Evolutionary conservation across 2,888 invertebrate species (phyloP), one percentile per base, ranked within the genome.

Genomic region (Leucophenga maculata): DNA sequence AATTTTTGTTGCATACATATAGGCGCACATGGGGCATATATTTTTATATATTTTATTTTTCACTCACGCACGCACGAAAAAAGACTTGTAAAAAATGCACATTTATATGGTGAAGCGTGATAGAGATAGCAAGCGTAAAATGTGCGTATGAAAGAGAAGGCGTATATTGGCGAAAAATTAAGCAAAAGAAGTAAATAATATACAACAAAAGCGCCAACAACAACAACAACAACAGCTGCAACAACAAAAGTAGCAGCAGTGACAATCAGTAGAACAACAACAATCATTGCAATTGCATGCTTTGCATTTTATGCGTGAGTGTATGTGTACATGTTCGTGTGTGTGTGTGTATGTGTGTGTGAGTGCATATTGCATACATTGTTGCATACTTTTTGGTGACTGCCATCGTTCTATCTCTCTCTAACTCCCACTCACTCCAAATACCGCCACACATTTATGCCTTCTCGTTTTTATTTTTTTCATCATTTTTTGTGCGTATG

Each of bases 51-150:
- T 85, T 84, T 84, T 84, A 84, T 84, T 84, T 84, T 84, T 84
- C 84, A 84, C 80, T 84, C 84, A 82, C 85, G 83, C 84, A 84
- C 84, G 84, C 84, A 84, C 77, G 80, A 83, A 84, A 84, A 82
- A 85, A 84, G 77, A 84, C 83, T 77, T 79, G 77, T 83, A 84
- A 84, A 84, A 84, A 84, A 85, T 74, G 50, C 70, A 39, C 76
- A 62, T 73, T 75, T 65, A 71, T 39, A 18, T 6, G 39, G 55
- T 16, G 20, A 39, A 39, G 44, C 44, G 62, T 48, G 46, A 64
- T 22, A 22, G 48, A 9, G 22, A 64, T 14, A 4, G 50, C 50
- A 1, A 48, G 6, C 16, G 18, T n/a, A 18, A 6, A 50, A 50
- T 16, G 20, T 44, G 62, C 44, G 46, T 22, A 6, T 57, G 16